Evolutionary conservation across 2,888 invertebrate species (phyloP), one percentile per base, ranked within the genome.

Genomic region (Spisula solida): DNA sequence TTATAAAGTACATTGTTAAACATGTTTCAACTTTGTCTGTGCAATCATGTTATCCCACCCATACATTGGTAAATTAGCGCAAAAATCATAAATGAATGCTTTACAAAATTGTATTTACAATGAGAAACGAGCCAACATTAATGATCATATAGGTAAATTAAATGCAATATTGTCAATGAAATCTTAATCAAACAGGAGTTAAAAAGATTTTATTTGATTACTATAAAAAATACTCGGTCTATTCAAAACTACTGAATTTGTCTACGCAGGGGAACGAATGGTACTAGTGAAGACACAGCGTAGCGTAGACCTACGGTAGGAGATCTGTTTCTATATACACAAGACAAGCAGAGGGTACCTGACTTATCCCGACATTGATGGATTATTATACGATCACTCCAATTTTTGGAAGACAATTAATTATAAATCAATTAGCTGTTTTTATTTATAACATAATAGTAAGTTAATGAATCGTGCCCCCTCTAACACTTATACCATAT

Each of bases 351-450:
- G 5, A 75, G 75, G 0, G 75, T 18, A 34, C 75, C 75, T 34
- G 34, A 75, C 29, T 34, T 75, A 16, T 16, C 31, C 16, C 8
- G 34, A 75, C 29, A 18, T 75, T 75, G 75, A 75, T 75, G 34
- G 75, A 75, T 34, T 75, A 75, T 31, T 75, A 12, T 34, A 25
- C 31, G n/a, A 75, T 75, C 31, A 34, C 75, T 31, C 18, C 18
- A 34, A 18, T 34, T 75, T 25, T 75, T 29, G 75, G 75, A 25
- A 34, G 31, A 75, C 34, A 34, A 75, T 34, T 34, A 75, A 75
- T 75, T 75, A 75, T 75, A 75, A 75, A 75, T 75, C 75, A 75
- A 75, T 75, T 75, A 75, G 75, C 12, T 34, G 75, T 75, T 75
- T 66, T 75, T 34, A 75, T 75, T 75, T 31, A 75, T 18, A 34